Conservation (phyloP, 2,797 vertebrate genomes). For the Halcyon smyrnensis region DNA sequence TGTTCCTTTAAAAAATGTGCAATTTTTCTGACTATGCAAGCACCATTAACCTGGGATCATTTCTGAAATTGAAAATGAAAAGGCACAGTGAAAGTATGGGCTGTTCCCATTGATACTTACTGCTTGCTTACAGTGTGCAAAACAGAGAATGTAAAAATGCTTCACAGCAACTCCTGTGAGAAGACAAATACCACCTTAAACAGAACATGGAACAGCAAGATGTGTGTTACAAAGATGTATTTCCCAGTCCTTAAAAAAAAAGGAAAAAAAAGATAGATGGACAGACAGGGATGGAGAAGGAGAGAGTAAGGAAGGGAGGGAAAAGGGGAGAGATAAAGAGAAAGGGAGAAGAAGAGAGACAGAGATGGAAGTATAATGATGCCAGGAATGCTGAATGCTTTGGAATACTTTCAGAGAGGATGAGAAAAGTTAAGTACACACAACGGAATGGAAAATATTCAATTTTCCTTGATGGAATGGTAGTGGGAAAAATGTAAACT, state of each 20-base stretch:
- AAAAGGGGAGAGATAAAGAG: not conserved
- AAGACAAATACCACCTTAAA: not conserved
- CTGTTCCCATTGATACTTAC: not conserved
- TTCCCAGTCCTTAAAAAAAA: not conserved
- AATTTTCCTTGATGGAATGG: not conserved
- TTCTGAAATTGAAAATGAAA: constrained; percentile 28
- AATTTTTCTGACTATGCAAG: not conserved
- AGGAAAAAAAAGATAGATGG: not conserved
- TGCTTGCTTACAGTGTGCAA: not conserved
- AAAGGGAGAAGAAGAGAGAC: not conserved
- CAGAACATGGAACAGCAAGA: not conserved
- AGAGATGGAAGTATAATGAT: not conserved
- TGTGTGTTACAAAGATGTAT: not conserved
- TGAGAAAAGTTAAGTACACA: not conserved
- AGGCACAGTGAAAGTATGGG: not conserved
- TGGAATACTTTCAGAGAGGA: not conserved
- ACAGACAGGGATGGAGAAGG: not conserved
- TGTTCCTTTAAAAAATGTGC: not conserved
- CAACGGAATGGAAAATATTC: not conserved
- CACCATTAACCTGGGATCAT: not conserved
- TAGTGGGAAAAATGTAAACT: not conserved
- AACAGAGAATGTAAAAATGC: not conserved
- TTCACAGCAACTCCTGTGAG: not conserved
- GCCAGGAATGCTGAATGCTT: not conserved
- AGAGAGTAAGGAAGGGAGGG: not conserved